Evolutionary conservation across 2,113 vertebrate genomes (phyloP).

Genomic region (Menura novaehollandiae): DNA sequence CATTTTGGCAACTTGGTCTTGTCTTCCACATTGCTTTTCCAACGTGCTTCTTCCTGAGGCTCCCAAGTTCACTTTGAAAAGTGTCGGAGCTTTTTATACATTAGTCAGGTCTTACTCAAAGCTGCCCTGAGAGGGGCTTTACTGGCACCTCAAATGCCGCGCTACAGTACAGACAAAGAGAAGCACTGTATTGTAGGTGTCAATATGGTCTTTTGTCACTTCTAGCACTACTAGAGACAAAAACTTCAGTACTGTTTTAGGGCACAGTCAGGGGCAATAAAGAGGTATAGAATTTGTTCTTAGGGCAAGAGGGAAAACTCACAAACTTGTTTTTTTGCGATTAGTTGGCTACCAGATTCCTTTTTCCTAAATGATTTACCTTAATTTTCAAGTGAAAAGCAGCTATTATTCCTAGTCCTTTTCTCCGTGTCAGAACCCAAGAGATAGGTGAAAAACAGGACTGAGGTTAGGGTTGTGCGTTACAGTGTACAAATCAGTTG

Average conservation of each 20-base stretch:
- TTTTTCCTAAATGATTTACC: not conserved
- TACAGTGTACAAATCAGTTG: not conserved
- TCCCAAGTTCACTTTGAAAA: not conserved
- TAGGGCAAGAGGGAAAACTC: fast-evolving
- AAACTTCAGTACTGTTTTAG: not conserved
- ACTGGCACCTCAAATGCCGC: not conserved
- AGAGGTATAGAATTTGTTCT: not conserved
- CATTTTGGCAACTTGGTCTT: not conserved
- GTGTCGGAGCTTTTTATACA: not conserved
- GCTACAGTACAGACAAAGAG: fast-evolving
- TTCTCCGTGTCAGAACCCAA: not conserved
- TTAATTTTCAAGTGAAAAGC: not conserved
- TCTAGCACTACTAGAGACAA: not conserved
- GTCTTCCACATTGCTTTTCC: not conserved
- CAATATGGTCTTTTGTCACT: not conserved
- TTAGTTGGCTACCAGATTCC: not conserved
- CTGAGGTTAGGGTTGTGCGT: not conserved
- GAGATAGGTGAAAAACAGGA: not conserved
- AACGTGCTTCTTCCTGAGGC: not conserved
- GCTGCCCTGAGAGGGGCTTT: not conserved
- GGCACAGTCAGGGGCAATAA: not conserved
- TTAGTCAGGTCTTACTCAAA: not conserved
- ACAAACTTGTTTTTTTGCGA: not conserved
- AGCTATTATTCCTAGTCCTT: not conserved
- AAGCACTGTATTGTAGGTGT: not conserved